Percentiles rank a stretch among this genome's conserved stretches.
phyloP scores from a whole-genome alignment of 2,797 vertebrate genomes.

The Balearica regulorum region DNA sequence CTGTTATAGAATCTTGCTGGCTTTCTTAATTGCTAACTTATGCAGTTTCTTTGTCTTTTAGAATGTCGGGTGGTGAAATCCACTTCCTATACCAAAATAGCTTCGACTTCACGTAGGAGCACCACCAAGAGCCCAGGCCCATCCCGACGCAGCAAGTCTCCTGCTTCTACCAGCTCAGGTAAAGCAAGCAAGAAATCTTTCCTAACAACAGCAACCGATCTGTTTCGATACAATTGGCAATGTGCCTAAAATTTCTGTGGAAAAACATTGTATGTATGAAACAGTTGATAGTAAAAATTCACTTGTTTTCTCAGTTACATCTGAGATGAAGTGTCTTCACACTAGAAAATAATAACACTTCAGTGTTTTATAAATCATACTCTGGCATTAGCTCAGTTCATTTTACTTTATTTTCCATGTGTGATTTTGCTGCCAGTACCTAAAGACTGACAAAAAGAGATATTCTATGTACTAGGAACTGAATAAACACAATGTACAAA shows the following conservation, averaged over 20 bases:
- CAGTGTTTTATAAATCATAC: neutral
- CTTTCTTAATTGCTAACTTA: constrained; percentile 50
- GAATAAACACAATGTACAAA: neutral
- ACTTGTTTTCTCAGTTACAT: neutral
- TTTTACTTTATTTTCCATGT: neutral
- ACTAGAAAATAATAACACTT: neutral
- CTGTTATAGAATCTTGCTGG: constrained; percentile 31
- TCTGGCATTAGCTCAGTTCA: neutral
- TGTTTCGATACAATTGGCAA: neutral
- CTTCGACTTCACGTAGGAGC: constrained; percentile 82
- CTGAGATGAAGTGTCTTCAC: neutral
- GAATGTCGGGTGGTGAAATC: constrained; percentile 97
- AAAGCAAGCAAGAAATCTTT: constrained; percentile 18
- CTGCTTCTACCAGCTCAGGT: constrained; percentile 92
- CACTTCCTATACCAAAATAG: constrained; percentile 93
- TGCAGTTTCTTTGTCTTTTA: constrained; percentile 68
- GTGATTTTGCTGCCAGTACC: neutral
- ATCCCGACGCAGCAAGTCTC: constrained; percentile 93
- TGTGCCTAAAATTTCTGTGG: neutral
- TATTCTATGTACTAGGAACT: neutral
- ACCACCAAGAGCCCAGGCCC: constrained; percentile 87
- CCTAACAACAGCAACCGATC: neutral
- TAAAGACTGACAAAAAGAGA: neutral
- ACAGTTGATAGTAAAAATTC: neutral
- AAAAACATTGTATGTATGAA: neutral